Percentiles rank a stretch among this genome's conserved stretches.
phyloP scores from a whole-genome alignment of 92 coral and sea anemone genomes.

The Epizoanthus rinbou region DNA sequence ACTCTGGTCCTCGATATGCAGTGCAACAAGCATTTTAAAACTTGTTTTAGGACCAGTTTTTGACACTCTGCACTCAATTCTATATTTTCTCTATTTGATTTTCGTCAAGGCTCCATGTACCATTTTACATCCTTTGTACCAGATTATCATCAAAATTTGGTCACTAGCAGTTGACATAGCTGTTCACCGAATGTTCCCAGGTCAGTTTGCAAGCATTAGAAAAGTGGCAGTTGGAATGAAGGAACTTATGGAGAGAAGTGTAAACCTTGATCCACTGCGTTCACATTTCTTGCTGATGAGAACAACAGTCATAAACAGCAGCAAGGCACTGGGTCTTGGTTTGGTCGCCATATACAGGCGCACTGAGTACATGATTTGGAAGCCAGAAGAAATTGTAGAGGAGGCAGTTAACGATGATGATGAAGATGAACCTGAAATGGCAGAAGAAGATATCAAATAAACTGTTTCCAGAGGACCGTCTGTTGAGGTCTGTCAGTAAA shows the following conservation, averaged over 20 bases:
- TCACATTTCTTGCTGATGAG: conserved; percentile 87
- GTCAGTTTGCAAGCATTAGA: conserved; percentile 51
- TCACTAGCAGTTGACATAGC: conserved; percentile 58
- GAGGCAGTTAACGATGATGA: conserved; percentile 65
- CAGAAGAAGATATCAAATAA: background rate
- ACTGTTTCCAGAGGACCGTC: no score
- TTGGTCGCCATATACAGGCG: conserved; percentile 72
- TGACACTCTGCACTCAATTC: conserved; percentile 59
- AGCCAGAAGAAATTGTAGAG: conserved; percentile 55
- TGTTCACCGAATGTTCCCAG: conserved; percentile 49
- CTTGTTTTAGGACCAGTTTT: conserved; percentile 58
- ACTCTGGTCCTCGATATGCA: conserved; percentile 54
- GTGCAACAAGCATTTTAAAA: conserved; percentile 48
- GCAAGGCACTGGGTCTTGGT: conserved; percentile 90
- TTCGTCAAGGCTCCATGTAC: conserved; percentile 67
- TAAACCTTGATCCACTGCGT: conserved; percentile 83
- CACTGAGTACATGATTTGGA: conserved; percentile 79
- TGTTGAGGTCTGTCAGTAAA: no score
- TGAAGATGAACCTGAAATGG: conserved; percentile 40
- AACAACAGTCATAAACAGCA: conserved; percentile 87
- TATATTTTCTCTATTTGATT: conserved; percentile 50
- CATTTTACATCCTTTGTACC: conserved; percentile 61
- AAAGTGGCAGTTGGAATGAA: conserved; percentile 40
- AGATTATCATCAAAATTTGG: conserved; percentile 55
- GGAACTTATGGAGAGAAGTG: conserved; percentile 73